These are phyloP conservation scores for Gymnoscopelus microlampas DNA, from an alignment of 2,797 vertebrate species.

Conservation along the genomic window DNA sequence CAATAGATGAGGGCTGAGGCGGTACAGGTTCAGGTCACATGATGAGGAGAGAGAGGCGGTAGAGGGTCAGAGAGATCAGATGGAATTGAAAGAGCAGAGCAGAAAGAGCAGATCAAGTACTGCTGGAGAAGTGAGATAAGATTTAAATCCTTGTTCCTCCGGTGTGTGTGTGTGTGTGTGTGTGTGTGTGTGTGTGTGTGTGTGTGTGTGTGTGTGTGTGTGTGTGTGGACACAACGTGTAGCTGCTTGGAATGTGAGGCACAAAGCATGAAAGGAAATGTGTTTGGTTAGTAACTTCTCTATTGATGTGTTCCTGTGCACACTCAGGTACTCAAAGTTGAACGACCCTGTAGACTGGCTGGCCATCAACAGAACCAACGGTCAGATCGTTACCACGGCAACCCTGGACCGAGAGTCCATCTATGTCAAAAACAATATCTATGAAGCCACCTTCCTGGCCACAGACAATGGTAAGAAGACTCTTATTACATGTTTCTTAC, in stretches of 20 bases:
- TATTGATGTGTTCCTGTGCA: slow-evolving; percentile 52
- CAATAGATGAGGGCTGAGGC: too few relatives aligned
- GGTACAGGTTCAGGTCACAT: too few relatives aligned
- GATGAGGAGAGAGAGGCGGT: slow-evolving; percentile 34
- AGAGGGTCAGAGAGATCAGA: slow-evolving; percentile 51
- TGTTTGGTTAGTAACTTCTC: slow-evolving; percentile 52
- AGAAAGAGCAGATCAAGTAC: slow-evolving; percentile 41
- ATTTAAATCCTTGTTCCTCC: too few relatives aligned
- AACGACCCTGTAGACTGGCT: slow-evolving; percentile 94
- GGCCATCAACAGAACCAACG: slow-evolving; percentile 91
- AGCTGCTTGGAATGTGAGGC: background rate
- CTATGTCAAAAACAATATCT: slow-evolving; percentile 91
- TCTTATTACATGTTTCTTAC: background rate
- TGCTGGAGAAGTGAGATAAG: slow-evolving; percentile 40
- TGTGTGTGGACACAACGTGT: slow-evolving; percentile 35
- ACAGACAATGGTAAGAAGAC: slow-evolving; percentile 88
- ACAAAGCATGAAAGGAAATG: slow-evolving; percentile 14
- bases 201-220: slow-evolving; percentile 37
- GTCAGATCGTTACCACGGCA: slow-evolving; percentile 90
- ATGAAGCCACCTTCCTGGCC: slow-evolving; percentile 94
- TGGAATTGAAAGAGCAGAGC: slow-evolving; percentile 19
- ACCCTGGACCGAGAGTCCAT: slow-evolving; percentile 91
- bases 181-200: slow-evolving; percentile 64
- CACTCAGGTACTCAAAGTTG: slow-evolving; percentile 91
- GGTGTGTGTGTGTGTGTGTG: slow-evolving; percentile 43